Base-by-base conservation (phyloP, 1,140 invertebrate species). In the Rhyacophila brunnea region DNA sequence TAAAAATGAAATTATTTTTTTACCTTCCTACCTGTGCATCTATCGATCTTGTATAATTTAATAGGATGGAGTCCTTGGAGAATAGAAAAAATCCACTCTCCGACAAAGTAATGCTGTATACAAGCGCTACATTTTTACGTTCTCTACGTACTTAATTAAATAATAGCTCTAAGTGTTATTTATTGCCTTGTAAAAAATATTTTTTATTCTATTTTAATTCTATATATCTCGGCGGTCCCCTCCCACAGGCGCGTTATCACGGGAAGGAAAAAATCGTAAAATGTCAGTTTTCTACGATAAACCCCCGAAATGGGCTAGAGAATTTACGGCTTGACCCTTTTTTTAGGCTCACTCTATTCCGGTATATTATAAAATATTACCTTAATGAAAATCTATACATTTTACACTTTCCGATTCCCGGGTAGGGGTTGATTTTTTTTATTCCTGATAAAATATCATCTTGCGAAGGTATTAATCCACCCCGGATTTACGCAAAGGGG, bases 341-440 rank as follows among this genome's bases (percentile, higher is more conserved):
- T n/a, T 64, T 65, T 65, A 58, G 49, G 36, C 52, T 46, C 47
- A 42, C 52, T 64, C 61, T 64, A 64, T 64, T 60, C 52, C 56
- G 42, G 58, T 53, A 60, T 61, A 65, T 65, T 65, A 65, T 65
- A 65, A 65, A 65, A 65, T 65, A 65, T 65, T 65, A 65, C 62
- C 60, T 62, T 59, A 65, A 65, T 65, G 64, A 65, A 65, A 65
- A 65, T 65, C 64, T 59, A 55, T 62, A 65, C 64, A 65, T 62
- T 65, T 65, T 62, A 65, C 64, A 58, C 63, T 65, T 65, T 54
- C 58, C 45, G 46, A 57, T 60, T 64, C 60, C 48, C 9, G 18
- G 38, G 28, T 47, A 43, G 28, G 53, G 55, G 55, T 50, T 50
- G 55, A 15, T 4, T 56, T 58, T 58, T 43, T 56, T 55, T 38